Conservation (phyloP, 2,888 invertebrate genomes). For the Caenorhabditis sinica region DNA sequence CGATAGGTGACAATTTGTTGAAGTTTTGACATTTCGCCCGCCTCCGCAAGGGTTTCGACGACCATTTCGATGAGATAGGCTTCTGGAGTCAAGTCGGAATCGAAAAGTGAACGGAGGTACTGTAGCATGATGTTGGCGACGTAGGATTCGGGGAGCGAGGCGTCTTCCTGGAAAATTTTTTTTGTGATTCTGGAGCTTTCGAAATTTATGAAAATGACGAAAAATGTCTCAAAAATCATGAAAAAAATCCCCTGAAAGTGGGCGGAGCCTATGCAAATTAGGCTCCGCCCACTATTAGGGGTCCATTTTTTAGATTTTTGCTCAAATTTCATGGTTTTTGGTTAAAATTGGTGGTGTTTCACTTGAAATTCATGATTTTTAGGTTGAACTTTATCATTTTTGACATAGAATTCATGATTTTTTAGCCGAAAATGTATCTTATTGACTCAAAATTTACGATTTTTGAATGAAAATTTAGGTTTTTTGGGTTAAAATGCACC, state of each 20-base stretch:
- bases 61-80: constrained; percentile 75
- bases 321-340: too few relatives aligned
- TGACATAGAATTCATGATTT: too few relatives aligned
- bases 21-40: constrained; percentile 70
- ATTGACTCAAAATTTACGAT: too few relatives aligned
- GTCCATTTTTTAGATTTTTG: too few relatives aligned
- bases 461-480: too few relatives aligned
- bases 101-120: constrained; percentile 64
- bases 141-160: constrained; percentile 58
- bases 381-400: too few relatives aligned
- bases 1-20: constrained; percentile 76
- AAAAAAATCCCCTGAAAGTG: neutral
- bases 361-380: too few relatives aligned
- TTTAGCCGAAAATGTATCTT: too few relatives aligned
- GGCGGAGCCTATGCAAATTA: too few relatives aligned
- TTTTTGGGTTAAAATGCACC: neutral
- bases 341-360: too few relatives aligned
- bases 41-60: constrained; percentile 72
- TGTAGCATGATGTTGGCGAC: constrained; percentile 69
- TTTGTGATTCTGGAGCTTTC: neutral
- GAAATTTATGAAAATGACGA: neutral
- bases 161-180: constrained; percentile 63
- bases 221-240: too few relatives aligned
- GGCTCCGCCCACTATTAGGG: too few relatives aligned
- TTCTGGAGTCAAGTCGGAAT: constrained; percentile 51